phyloP scores from a whole-genome alignment of 2,797 vertebrate species.

The Falco naumanni region DNA sequence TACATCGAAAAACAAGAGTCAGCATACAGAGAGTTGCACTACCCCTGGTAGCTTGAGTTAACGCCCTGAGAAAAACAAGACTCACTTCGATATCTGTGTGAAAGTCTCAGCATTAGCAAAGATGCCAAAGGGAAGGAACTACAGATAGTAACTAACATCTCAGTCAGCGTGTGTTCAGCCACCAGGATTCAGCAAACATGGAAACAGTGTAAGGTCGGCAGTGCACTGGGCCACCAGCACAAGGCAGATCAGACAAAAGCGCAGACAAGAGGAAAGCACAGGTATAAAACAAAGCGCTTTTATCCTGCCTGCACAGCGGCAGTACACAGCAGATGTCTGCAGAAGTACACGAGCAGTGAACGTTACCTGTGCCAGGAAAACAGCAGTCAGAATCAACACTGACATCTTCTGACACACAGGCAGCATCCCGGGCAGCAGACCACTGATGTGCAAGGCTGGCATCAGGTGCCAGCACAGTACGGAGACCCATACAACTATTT shows the following conservation, averaged over 20 bases:
- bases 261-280: background rate
- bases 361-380: background rate
- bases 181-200: background rate
- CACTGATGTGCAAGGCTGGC: background rate
- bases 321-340: background rate
- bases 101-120: background rate
- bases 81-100: background rate
- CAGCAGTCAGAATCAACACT: background rate
- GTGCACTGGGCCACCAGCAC: background rate
- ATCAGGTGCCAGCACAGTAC: accelerated
- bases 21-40: background rate
- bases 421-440: background rate
- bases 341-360: background rate
- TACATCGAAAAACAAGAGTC: background rate
- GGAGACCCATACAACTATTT: accelerated
- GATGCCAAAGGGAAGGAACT: background rate
- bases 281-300: background rate
- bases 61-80: background rate
- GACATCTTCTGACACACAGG: background rate
- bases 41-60: background rate
- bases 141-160: background rate
- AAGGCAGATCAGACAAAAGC: background rate
- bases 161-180: background rate
- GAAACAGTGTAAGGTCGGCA: background rate
- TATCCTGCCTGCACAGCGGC: background rate